A percentile compares a stretch with the other conserved stretches of the same genome.
phyloP scores from a whole-genome alignment of 1,140 invertebrate genomes.

The Drosophila rhopaloa region DNA sequence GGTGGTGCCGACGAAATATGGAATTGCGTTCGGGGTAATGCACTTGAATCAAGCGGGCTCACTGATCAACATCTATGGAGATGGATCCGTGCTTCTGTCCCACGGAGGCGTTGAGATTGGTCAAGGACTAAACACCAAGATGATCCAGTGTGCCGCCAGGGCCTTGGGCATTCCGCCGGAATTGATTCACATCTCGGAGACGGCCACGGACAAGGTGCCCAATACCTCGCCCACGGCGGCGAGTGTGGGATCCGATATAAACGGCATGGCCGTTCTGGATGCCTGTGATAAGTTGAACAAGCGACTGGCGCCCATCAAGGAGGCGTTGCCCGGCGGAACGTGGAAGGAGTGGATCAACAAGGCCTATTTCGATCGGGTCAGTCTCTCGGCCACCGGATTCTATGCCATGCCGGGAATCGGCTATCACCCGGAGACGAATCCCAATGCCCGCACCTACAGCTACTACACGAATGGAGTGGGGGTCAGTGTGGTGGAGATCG shows the following conservation, averaged over 20 bases:
- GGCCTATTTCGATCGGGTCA: slow-evolving; percentile 93
- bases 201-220: slow-evolving; percentile 96
- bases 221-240: slow-evolving; percentile 97
- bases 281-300: slow-evolving; percentile 92
- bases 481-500: slow-evolving; percentile 93
- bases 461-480: slow-evolving; percentile 94
- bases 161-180: slow-evolving; percentile 90
- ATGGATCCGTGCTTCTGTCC: slow-evolving; percentile 96
- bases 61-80: slow-evolving; percentile 94
- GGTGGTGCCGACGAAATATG: slow-evolving; percentile 95
- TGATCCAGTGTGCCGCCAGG: slow-evolving; percentile 94
- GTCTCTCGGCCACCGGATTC: slow-evolving; percentile 94
- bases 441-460: slow-evolving; percentile 89
- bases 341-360: slow-evolving; percentile 94
- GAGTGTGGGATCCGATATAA: slow-evolving; percentile 95
- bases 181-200: slow-evolving; percentile 95
- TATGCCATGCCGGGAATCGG: slow-evolving; percentile 92
- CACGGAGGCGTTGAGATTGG: slow-evolving; percentile 98
- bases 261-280: slow-evolving; percentile 96
- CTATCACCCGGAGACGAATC: slow-evolving; percentile 90
- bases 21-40: slow-evolving; percentile 92
- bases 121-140: slow-evolving; percentile 97
- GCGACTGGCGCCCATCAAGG: slow-evolving; percentile 91
- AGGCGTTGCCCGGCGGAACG: slow-evolving; percentile 90
- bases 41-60: slow-evolving; percentile 96